Base-by-base conservation (phyloP, 2,888 invertebrate genomes). In the Oxytorus armatus region DNA sequence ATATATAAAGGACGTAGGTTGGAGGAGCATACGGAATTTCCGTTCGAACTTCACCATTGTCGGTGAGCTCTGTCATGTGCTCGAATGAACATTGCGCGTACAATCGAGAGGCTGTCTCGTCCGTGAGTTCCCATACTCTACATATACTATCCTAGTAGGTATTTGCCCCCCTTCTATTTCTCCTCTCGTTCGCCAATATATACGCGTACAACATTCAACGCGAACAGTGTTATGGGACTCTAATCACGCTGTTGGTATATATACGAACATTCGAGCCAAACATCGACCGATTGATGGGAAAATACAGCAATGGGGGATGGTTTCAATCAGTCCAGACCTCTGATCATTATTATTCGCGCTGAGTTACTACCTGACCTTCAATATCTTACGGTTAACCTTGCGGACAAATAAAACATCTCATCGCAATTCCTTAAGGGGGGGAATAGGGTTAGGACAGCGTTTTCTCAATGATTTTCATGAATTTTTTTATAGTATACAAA, bases 201-300 rank as follows among this genome's bases (percentile, higher is more conserved):
- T 7, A 72, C 49, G 51, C 11, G 11, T 7, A 72, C 49, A 61
- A 61, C 39, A 44, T 16, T 51, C 2, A 36, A 59, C 25, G 61
- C 16, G 3, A 8, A 70, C 25, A 39, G 18, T 23, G 39, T 42
- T 16, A 36, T 49, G 39, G 59, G 51, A 70, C 55, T 75, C 51
- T 70, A 75, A 75, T 79, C 79, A 75, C 75, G 44, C 69, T 51
- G 74, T 65, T 63, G 69, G 47, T n/a, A n/a, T n/a, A n/a, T n/a
- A 44, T 70, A 59, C 44, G 59, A 79, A 75, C 70, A 70, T 75
- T 57, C 61, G 36, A 42, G 65, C 70, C 47, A 23, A 68, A 73
- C 63, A 73, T 74, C 36, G 59, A 29, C 14, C 29, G 51, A 55
- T 29, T 29, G 55, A 65, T 77, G 25, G 63, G 65, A 53, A 47